phyloP scores from a whole-genome alignment of 2,888 invertebrate species.

The Drosophila niveifrons region DNA sequence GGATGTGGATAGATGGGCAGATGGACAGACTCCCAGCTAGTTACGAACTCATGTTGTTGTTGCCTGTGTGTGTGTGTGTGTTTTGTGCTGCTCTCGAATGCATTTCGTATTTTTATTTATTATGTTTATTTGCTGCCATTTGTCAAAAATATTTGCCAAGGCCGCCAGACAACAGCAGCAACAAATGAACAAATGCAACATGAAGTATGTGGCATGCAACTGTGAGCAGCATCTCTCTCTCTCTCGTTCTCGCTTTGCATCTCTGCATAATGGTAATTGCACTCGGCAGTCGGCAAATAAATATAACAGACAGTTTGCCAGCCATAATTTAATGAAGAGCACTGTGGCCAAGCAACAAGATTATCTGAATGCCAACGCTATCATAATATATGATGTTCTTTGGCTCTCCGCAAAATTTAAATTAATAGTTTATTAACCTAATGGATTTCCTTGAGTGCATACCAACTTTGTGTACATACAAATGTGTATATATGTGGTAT shows the following conservation, averaged over 20 bases:
- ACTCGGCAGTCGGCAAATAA: conserved; percentile 12
- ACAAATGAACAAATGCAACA: conserved; percentile 31
- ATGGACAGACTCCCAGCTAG: conserved; percentile 52
- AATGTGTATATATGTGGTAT: not conserved
- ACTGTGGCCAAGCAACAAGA: conserved; percentile 9
- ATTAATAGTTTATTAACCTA: conserved; percentile 7
- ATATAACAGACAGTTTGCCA: not conserved
- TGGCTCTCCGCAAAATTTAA: conserved; percentile 1
- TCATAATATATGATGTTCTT: conserved; percentile 6
- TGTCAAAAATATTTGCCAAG: conserved; percentile 72
- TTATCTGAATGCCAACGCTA: conserved; percentile 3
- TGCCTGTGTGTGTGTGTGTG: not conserved
- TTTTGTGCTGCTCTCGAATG: conserved; percentile 54
- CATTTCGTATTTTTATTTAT: conserved; percentile 71
- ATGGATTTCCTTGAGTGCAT: conserved; percentile 20
- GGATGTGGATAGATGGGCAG: conserved; percentile 23
- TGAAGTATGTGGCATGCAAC: conserved; percentile 34
- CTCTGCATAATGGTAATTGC: conserved; percentile 24
- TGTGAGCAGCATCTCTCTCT: conserved; percentile 9
- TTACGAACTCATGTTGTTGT: conserved; percentile 28
- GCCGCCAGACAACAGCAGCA: conserved; percentile 52
- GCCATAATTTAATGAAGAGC: conserved; percentile 29
- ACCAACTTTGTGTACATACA: not conserved
- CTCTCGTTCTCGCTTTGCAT: conserved; percentile 4
- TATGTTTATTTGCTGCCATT: conserved; percentile 80